Evolutionary conservation across 2,113 vertebrate genomes (phyloP), one percentile per base, ranked within the genome.

Genomic region (Castor canadensis): DNA sequence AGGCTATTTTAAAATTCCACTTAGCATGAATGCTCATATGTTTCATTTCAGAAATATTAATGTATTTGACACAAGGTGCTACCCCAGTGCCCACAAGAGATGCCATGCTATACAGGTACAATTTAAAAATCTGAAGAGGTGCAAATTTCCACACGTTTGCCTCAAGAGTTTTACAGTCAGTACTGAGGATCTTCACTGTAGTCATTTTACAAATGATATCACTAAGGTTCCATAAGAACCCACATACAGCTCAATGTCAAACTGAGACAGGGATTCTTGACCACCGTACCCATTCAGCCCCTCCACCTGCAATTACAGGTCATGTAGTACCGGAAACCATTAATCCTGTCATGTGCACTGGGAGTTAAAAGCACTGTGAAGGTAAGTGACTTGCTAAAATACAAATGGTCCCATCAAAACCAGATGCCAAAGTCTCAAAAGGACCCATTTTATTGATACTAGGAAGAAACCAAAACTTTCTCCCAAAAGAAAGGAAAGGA

Each of bases 311-410:
- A 40, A 13, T 24, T 30, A 45, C 1, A 35, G 24, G n/a, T 2
- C 20, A 40, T 5, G 16, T 2, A 22, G 38, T 24, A 52, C 0
- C 10, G 26, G 66, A 82, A 56, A 19, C 32, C 9, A n/a, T 4
- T 4, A 13, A 75, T 15, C 67, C 40, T 83, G 30, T 8, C 32
- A 26, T 85, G 52, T 16, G 10, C 11, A 35, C 45, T 35, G 3
- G 54, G 40, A 72, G 28, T 64, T n/a, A 67, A 40, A 30, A 19
- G 43, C 56, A 7, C 80, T 32, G 16, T 38, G 17, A 87, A 79
- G 30, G 54, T 40, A 76, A 71, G 75, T n/a, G 54, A 93, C 66
- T 91, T 93, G 64, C 26, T 94, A n/a, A 76, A 67, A 96, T 56
- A 75, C 32, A 56, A 6, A 3, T 30, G 7, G 20, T 80, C 47